phyloP scores from a whole-genome alignment of 2,113 vertebrate genomes.

The Columbina picui region DNA sequence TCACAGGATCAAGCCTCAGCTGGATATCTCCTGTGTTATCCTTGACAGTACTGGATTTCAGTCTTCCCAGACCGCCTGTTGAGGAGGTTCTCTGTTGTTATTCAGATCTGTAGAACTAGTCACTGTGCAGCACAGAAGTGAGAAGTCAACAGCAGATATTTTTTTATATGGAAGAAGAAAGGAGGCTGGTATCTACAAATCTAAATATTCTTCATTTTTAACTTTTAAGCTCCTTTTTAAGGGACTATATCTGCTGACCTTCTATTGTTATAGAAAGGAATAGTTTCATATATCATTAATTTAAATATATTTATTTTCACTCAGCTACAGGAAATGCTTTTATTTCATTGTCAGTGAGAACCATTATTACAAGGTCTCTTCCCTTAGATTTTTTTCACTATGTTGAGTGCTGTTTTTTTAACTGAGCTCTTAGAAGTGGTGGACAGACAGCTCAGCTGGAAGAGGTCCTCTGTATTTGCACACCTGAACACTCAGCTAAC shows the following conservation, averaged over 20 bases:
- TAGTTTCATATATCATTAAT: not conserved
- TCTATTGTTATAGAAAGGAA: not conserved
- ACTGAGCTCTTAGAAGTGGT: not conserved
- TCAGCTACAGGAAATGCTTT: not conserved
- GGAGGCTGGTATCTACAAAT: not conserved
- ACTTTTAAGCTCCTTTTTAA: not conserved
- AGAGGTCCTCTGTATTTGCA: not conserved
- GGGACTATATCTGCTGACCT: not conserved
- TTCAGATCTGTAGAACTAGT: not conserved
- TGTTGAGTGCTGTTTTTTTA: not conserved
- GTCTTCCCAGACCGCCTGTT: not conserved
- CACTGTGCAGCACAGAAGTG: not conserved
- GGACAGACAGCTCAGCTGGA: not conserved
- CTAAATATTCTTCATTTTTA: not conserved
- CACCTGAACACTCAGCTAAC: not conserved
- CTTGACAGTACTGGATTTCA: not conserved
- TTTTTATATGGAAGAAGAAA: not conserved
- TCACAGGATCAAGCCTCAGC: not conserved
- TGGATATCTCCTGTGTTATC: not conserved
- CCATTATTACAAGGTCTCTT: not conserved
- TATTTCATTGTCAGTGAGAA: not conserved
- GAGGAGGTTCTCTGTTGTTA: not conserved
- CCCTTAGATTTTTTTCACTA: not conserved
- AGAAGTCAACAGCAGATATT: not conserved
- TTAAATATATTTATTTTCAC: not conserved